phyloP scores from a whole-genome alignment of 92 coral and sea anemone species.

The Galaxea fascicularis region DNA sequence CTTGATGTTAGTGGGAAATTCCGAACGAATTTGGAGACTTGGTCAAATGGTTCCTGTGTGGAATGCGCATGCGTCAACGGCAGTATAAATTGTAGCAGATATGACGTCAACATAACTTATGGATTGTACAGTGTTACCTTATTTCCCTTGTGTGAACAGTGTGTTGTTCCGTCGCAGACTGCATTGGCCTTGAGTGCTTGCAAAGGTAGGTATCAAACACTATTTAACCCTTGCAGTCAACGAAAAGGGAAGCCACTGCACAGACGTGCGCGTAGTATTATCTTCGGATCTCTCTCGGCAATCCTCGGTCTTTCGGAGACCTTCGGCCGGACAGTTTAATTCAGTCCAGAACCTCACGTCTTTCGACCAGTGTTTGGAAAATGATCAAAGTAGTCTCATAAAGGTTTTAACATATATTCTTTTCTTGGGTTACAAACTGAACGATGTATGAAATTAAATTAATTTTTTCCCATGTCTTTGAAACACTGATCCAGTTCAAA shows the following conservation, averaged over 20 bases:
- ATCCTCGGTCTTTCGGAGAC: too few species aligned
- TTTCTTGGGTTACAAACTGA: too few species aligned
- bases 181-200: neutral
- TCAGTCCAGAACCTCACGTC: too few species aligned
- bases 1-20: constrained; percentile 22
- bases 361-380: too few species aligned
- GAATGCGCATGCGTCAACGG: constrained; percentile 30
- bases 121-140: constrained; percentile 23
- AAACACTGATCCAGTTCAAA: too few species aligned
- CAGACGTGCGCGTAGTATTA: neutral
- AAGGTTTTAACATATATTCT: too few species aligned
- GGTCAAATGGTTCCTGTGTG: constrained; percentile 45
- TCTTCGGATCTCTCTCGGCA: neutral
- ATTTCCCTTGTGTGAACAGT: constrained; percentile 15
- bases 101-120: constrained; percentile 9
- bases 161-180: neutral
- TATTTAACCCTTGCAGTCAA: neutral
- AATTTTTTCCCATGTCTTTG: too few species aligned
- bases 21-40: constrained; percentile 18
- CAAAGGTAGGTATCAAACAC: neutral
- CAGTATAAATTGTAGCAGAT: constrained; percentile 17
- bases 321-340: too few species aligned
- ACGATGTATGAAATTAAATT: too few species aligned
- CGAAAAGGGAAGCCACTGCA: neutral
- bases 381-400: too few species aligned